Percentiles rank a stretch among this genome's conserved stretches.
These are phyloP conservation scores for Gymnoscopelus braueri DNA, from an alignment of 2,797 vertebrate genomes.

Conservation along the genomic window DNA sequence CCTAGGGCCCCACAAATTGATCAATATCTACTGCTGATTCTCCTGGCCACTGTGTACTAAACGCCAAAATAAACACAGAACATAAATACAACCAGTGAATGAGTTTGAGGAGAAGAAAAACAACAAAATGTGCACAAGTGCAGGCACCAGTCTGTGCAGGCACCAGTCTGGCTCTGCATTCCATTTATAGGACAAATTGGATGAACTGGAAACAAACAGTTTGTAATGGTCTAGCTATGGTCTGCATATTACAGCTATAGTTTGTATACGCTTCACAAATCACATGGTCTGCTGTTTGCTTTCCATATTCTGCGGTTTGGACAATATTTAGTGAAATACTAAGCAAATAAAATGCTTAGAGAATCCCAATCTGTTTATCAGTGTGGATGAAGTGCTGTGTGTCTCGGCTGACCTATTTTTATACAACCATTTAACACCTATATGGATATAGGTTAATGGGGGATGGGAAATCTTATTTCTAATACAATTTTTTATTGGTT, in stretches of 20 bases:
- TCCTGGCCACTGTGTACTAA: conserved; percentile 32
- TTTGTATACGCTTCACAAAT: not conserved
- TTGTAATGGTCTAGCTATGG: not conserved
- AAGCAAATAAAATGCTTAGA: conserved; percentile 26
- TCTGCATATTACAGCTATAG: conserved; percentile 25
- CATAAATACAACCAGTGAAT: conserved; percentile 19
- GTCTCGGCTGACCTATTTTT: conserved; percentile 36
- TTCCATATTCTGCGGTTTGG: conserved; percentile 23
- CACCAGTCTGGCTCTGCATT: conserved; percentile 9
- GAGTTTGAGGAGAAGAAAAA: conserved; percentile 19
- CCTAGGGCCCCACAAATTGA: conserved; percentile 45
- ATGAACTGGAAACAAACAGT: conserved; percentile 2
- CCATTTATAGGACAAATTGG: conserved; percentile 7
- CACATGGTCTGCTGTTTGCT: conserved; percentile 27
- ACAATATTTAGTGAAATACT: conserved; percentile 22
- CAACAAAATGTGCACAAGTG: conserved; percentile 4
- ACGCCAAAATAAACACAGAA: conserved; percentile 26
- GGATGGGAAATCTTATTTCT: conserved; percentile 65
- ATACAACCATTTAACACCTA: conserved; percentile 54
- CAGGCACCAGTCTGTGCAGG: conserved; percentile 11
- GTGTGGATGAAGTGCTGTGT: conserved; percentile 36
- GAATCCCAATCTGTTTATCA: conserved; percentile 53
- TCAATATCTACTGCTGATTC: conserved; percentile 64
- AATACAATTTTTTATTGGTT: conserved; percentile 65
- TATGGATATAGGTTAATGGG: conserved; percentile 63